A percentile compares a stretch with the other conserved stretches of the same genome.
phyloP scores from a whole-genome alignment of 2,888 invertebrate species.

The Drosophila barbarae region DNA sequence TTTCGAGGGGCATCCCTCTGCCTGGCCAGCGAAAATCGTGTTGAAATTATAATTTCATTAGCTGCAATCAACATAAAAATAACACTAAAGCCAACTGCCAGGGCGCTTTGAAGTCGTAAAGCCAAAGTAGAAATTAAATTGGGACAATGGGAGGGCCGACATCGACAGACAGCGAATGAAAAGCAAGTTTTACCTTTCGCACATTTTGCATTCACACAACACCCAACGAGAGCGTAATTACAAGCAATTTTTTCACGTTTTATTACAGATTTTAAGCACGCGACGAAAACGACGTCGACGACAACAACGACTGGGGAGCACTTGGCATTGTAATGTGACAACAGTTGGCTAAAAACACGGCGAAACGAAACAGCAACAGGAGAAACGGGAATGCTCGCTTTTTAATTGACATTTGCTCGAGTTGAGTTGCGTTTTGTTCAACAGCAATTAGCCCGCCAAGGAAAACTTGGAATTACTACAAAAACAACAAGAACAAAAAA shows the following conservation, averaged over 20 bases:
- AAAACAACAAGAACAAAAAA: constrained; percentile 28
- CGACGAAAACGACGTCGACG: constrained; percentile 31
- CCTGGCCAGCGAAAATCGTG: constrained; percentile 41
- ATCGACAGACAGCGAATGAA: constrained; percentile 52
- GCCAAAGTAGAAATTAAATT: constrained; percentile 51
- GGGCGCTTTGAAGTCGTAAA: constrained; percentile 70
- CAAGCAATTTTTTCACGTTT: constrained; percentile 71
- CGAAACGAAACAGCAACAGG: constrained; percentile 32
- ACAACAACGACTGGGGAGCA: constrained; percentile 51
- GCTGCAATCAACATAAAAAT: constrained; percentile 75
- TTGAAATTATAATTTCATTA: constrained; percentile 74
- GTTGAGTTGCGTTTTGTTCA: constrained; percentile 57
- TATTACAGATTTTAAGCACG: constrained; percentile 73
- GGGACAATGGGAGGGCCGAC: constrained; percentile 1
- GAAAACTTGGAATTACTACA: constrained; percentile 25
- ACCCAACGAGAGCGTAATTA: constrained; percentile 66
- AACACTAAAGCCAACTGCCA: constrained; percentile 69
- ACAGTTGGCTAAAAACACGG: constrained; percentile 59
- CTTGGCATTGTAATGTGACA: constrained; percentile 74
- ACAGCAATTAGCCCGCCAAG: constrained; percentile 61
- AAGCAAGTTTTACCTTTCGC: constrained; percentile 64
- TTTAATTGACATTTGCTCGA: constrained; percentile 72
- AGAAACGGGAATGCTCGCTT: constrained; percentile 59
- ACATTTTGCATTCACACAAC: constrained; percentile 58
- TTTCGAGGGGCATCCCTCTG: constrained; percentile 22